phyloP scores from a whole-genome alignment of 1,140 invertebrate species.

The Aphaenogaster floridana region DNA sequence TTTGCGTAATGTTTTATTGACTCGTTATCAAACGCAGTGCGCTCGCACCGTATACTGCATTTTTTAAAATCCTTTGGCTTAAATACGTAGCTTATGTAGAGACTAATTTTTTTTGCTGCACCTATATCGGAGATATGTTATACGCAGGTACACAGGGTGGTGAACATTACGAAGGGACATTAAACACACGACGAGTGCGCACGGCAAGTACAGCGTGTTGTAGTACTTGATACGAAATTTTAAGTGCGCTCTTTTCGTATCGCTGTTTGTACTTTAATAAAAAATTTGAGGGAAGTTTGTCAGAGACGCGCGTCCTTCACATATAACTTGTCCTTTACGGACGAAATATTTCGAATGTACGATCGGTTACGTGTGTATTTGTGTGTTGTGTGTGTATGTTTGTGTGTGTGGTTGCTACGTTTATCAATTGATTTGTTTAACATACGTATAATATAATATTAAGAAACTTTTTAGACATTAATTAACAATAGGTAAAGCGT shows the following conservation, averaged over 20 bases:
- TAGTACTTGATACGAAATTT: background rate
- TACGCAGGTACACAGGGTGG: constrained; percentile 72
- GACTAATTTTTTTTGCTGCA: constrained; percentile 67
- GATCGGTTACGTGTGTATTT: background rate
- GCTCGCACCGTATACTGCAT: constrained; percentile 59
- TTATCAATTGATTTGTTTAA: constrained; percentile 5
- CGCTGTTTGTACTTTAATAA: constrained; percentile 25
- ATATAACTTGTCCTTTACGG: background rate
- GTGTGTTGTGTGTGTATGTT: background rate
- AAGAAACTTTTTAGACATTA: constrained; percentile 28
- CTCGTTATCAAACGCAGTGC: constrained; percentile 78
- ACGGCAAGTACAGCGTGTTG: constrained; percentile 8
- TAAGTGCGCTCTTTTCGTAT: constrained; percentile 7
- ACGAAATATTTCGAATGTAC: background rate
- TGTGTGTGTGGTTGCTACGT: background rate
- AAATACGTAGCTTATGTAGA: constrained; percentile 64
- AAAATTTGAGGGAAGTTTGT: background rate
- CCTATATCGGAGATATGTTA: constrained; percentile 73
- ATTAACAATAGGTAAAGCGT: constrained; percentile 40
- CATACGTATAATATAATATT: constrained; percentile 29
- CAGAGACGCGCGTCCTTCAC: background rate
- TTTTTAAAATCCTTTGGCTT: constrained; percentile 75
- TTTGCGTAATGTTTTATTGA: constrained; percentile 73
- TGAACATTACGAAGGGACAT: constrained; percentile 65
- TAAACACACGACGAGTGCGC: constrained; percentile 28